A percentile compares a stretch with the other conserved stretches of the same genome.
Evolutionary conservation across 2,113 vertebrate species (phyloP).

Genomic region (Paratilapia polleni): DNA sequence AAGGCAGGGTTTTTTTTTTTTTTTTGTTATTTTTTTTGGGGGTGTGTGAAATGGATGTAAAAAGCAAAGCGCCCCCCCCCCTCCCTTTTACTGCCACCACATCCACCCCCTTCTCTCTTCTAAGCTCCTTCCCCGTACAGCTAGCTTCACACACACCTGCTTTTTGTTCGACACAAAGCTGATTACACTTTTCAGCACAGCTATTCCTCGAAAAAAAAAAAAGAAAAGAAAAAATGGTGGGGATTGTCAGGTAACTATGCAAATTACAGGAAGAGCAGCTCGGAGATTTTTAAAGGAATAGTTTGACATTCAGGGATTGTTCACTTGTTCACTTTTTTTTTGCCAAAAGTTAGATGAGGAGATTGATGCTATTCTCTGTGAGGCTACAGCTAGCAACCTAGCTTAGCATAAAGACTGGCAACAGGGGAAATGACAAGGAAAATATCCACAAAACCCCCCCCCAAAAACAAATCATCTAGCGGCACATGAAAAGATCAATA

Average conservation of each 20-base stretch:
- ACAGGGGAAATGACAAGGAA: neutral
- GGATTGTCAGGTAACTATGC: slow-evolving; percentile 42
- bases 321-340: neutral
- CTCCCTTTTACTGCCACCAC: neutral
- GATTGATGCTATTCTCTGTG: neutral
- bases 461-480: rapidly evolving
- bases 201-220: slow-evolving; percentile 31
- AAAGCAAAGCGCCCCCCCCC: neutral
- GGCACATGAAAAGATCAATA: no score
- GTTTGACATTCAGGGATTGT: slow-evolving; percentile 4
- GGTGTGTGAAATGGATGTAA: slow-evolving; percentile 38
- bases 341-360: neutral
- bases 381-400: neutral
- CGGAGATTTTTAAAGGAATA: slow-evolving; percentile 12
- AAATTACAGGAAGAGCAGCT: slow-evolving; percentile 14
- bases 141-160: slow-evolving; percentile 62
- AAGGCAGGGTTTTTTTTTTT: slow-evolving; percentile 32
- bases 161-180: slow-evolving; percentile 69
- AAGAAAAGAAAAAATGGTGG: neutral
- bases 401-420: neutral
- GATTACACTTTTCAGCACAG: slow-evolving; percentile 61
- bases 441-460: no score
- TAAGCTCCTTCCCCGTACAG: slow-evolving; percentile 49
- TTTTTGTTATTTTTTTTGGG: slow-evolving; percentile 10
- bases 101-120: neutral